Conservation (phyloP, 2,888 invertebrate genomes). For the Lepeophtheirus nordmannii region DNA sequence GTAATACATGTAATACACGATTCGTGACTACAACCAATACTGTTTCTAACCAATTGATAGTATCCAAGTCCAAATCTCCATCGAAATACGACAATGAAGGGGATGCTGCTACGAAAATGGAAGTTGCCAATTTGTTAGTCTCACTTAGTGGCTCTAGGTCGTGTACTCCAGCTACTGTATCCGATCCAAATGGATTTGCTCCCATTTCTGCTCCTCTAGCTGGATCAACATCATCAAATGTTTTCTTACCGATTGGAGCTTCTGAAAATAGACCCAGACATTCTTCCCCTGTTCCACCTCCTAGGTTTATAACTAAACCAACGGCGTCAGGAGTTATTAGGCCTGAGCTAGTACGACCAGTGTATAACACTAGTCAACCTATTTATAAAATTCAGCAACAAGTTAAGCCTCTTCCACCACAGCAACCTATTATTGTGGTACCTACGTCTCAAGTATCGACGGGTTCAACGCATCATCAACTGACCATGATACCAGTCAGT, state of each 20-base stretch:
- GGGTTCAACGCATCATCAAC: background rate
- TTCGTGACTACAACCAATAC: too few species aligned
- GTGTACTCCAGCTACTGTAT: constrained; percentile 60
- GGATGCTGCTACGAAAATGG: constrained; percentile 90
- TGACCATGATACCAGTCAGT: too few species aligned
- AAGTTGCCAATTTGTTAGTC: constrained; percentile 52
- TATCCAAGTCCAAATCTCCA: background rate
- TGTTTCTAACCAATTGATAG: background rate
- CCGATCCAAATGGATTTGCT: constrained; percentile 59
- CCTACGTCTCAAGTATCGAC: constrained; percentile 18
- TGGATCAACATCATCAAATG: constrained; percentile 19
- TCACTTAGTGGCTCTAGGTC: constrained; percentile 73
- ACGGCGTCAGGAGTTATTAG: constrained; percentile 31
- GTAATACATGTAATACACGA: too few species aligned
- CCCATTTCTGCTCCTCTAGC: constrained; percentile 46
- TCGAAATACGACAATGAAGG: constrained; percentile 42
- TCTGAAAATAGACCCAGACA: constrained; percentile 35
- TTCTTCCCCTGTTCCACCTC: constrained; percentile 29
- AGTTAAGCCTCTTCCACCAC: constrained; percentile 20
- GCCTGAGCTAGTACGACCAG: constrained; percentile 54
- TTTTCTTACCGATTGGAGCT: constrained; percentile 18
- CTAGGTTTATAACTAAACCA: constrained; percentile 20
- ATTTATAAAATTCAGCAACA: constrained; percentile 9
- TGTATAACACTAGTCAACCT: constrained; percentile 29
- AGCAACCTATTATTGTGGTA: background rate